Conservation (phyloP, 2,797 vertebrate species). For the Eulemur albifrons region DNA sequence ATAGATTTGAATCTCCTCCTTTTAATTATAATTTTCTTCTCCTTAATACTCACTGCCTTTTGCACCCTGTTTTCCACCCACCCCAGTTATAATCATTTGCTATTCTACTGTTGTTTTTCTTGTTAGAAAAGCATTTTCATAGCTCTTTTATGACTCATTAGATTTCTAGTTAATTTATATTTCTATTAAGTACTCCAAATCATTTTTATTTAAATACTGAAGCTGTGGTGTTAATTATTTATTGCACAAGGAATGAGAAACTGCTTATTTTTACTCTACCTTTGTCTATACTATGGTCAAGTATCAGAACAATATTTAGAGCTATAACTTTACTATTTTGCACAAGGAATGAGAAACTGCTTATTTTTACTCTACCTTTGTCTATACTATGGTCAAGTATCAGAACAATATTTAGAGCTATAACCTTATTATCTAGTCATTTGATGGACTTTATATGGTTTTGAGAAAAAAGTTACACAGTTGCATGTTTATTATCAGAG, state of each 20-base stretch:
- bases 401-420: neutral
- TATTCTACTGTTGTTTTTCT: neutral
- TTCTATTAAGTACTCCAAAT: constrained; percentile 39
- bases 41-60: neutral
- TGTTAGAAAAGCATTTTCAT: neutral
- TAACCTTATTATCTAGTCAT: neutral
- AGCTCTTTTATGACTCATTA: neutral
- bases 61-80: neutral
- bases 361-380: neutral
- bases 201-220: neutral
- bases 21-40: neutral
- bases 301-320: neutral
- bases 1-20: neutral
- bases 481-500: neutral
- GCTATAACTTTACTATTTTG: neutral
- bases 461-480: neutral
- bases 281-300: neutral
- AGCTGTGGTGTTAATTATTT: neutral
- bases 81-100: neutral
- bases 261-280: neutral
- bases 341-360: neutral
- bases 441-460: neutral
- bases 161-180: constrained; percentile 44
- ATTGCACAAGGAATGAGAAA: constrained; percentile 11
- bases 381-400: neutral